Evolutionary conservation across 37 sponge, comb jelly and placozoan genomes (phyloP).

Genomic region (Tethya wilhelma): DNA sequence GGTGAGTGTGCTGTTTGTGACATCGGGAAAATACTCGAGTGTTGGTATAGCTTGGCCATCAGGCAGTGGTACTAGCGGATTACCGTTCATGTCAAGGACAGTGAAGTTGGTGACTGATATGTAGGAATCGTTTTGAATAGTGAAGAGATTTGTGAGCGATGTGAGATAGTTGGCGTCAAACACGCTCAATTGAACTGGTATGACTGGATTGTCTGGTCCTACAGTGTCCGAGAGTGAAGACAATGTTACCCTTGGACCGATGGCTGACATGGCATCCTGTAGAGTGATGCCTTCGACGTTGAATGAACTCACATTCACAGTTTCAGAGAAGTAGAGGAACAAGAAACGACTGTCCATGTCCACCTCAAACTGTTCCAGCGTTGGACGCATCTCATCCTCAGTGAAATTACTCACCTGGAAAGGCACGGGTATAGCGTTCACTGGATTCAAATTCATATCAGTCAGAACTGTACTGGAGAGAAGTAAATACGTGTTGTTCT

Average conservation of each 20-base stretch:
- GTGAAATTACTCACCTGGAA: constrained; percentile 51
- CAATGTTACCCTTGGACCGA: constrained; percentile 34
- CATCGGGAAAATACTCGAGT: constrained; percentile 56
- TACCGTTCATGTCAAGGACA: constrained; percentile 84
- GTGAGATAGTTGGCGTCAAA: constrained; percentile 76
- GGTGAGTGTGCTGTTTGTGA: constrained; percentile 64
- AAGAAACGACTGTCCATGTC: constrained; percentile 79
- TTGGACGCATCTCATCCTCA: constrained; percentile 70
- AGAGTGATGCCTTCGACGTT: constrained; percentile 67
- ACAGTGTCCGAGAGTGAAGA: constrained; percentile 19
- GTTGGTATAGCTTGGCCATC: constrained; percentile 55
- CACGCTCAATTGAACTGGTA: constrained; percentile 51
- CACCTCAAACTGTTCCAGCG: constrained; percentile 62
- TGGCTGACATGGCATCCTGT: constrained; percentile 58
- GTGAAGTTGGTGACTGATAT: constrained; percentile 52
- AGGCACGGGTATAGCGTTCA: constrained; percentile 34
- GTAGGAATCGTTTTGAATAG: constrained; percentile 68
- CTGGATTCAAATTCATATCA: constrained; percentile 79
- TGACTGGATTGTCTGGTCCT: constrained; percentile 28
- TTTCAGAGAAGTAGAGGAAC: constrained; percentile 86
- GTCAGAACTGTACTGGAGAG: constrained; percentile 50
- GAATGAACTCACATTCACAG: constrained; percentile 76
- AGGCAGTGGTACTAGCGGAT: constrained; percentile 55
- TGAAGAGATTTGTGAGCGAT: constrained; percentile 75
- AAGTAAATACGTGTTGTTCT: constrained; percentile 65